A percentile compares a stretch with the other conserved stretches of the same genome.
phyloP scores from a whole-genome alignment of 1,140 invertebrate species.

The Dryas iulia region DNA sequence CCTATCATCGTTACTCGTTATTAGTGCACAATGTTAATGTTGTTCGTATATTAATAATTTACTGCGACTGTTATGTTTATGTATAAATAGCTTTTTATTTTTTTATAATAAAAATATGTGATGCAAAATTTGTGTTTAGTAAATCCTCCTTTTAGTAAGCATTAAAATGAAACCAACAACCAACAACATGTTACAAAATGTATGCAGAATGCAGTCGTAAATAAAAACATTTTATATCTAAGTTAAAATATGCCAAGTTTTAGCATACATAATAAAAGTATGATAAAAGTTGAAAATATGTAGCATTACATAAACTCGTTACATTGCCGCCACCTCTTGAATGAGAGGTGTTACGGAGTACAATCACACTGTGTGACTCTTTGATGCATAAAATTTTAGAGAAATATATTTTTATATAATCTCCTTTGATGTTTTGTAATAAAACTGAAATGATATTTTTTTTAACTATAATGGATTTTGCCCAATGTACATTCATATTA shows the following conservation, averaged over 20 bases:
- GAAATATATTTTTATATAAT: neutral
- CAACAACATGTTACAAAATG: too few species aligned
- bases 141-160: constrained; percentile 18
- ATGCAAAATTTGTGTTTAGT: constrained; percentile 57
- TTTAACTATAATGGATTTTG: neutral
- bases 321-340: neutral
- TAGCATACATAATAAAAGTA: neutral
- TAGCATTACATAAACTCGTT: neutral
- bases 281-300: neutral
- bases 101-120: constrained; percentile 72
- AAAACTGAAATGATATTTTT: neutral
- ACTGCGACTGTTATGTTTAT: constrained; percentile 75
- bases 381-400: neutral
- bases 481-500: neutral
- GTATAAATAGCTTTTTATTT: constrained; percentile 73
- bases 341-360: neutral
- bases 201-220: neutral
- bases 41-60: constrained; percentile 64
- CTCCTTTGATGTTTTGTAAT: neutral
- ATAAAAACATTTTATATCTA: neutral
- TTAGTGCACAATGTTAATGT: constrained; percentile 76
- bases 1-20: constrained; percentile 71
- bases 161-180: too few species aligned
- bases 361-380: neutral
- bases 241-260: neutral